Conservation (phyloP, 2,113 vertebrate species). For the Stictonetta naevosa region DNA sequence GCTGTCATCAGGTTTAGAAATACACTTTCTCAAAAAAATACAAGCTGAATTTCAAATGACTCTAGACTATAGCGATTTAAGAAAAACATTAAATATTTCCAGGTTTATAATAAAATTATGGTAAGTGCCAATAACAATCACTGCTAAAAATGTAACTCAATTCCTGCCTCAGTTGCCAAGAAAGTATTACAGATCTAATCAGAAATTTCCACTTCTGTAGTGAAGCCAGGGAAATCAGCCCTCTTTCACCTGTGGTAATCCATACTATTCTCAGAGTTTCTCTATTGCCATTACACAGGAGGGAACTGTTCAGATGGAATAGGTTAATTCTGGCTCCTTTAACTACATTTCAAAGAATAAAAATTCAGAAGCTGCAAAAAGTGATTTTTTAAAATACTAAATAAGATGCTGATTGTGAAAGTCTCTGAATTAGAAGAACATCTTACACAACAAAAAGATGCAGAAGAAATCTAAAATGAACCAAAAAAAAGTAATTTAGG, state of each 20-base stretch:
- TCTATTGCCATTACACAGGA: background rate
- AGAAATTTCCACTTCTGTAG: background rate
- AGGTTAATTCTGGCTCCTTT: background rate
- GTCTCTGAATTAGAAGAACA: background rate
- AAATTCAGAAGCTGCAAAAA: background rate
- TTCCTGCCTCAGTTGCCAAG: background rate
- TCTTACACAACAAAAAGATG: background rate
- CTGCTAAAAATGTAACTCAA: background rate
- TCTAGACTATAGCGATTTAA: background rate
- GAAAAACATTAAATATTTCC: background rate
- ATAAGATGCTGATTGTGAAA: slow-evolving; percentile 14
- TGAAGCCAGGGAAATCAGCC: background rate
- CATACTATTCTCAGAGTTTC: background rate
- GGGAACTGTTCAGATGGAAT: background rate
- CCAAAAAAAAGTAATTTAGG: slow-evolving; percentile 12
- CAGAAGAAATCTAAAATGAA: slow-evolving; percentile 35
- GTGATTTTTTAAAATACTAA: background rate
- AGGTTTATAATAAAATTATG: background rate
- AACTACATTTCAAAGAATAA: background rate
- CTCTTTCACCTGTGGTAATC: background rate
- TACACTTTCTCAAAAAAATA: background rate
- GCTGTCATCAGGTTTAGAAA: background rate
- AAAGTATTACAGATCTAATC: background rate
- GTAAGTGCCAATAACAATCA: background rate
- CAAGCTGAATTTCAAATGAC: background rate